phyloP scores from a whole-genome alignment of 2,113 vertebrate species.

The Muscicapa adusta region DNA sequence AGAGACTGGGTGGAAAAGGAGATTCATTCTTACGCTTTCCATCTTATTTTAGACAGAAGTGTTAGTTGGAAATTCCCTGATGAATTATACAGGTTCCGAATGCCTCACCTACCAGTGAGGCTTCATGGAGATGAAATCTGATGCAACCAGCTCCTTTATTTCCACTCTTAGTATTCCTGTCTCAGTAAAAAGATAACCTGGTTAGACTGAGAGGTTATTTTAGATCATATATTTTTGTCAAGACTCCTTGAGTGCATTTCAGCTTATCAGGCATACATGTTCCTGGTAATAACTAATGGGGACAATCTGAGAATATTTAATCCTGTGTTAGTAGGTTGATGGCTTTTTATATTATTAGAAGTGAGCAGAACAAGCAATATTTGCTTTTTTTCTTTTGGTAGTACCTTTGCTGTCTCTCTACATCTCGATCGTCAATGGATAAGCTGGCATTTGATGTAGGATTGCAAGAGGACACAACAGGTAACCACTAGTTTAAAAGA shows the following conservation, averaged over 20 bases:
- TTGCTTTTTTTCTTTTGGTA: constrained; percentile 47
- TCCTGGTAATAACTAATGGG: neutral
- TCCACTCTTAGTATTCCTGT: neutral
- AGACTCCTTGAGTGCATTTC: neutral
- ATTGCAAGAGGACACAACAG: constrained; percentile 91
- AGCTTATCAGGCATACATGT: neutral
- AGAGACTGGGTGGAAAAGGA: neutral
- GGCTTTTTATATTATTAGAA: neutral
- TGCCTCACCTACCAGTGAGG: neutral
- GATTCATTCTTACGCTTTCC: neutral
- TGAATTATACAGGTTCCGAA: neutral
- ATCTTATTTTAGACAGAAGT: neutral
- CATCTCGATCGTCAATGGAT: constrained; percentile 93
- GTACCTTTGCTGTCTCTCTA: constrained; percentile 94
- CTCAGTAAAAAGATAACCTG: neutral
- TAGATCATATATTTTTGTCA: neutral
- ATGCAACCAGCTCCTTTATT: neutral
- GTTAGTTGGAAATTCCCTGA: neutral
- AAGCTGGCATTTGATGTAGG: constrained; percentile 96
- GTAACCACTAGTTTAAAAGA: constrained; percentile 56
- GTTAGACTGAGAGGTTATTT: neutral
- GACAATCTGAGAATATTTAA: neutral
- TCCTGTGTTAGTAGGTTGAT: neutral
- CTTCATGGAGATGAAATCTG: neutral
- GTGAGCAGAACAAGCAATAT: neutral